phyloP scores from a whole-genome alignment of 2,113 vertebrate genomes.

The Triplophysa dalaica region DNA sequence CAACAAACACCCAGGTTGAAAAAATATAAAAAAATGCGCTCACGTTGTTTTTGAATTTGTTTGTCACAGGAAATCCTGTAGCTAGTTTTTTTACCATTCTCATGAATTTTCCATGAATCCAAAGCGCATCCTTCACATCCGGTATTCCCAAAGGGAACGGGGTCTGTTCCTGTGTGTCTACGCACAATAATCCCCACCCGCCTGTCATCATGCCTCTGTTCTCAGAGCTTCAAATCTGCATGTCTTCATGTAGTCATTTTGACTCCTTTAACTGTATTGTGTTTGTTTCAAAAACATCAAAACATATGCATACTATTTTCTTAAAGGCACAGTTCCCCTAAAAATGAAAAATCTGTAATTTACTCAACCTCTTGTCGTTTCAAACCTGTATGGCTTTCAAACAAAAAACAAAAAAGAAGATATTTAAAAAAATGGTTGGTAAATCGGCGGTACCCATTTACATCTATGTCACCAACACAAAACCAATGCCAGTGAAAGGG shows the following conservation, averaged over 20 bases:
- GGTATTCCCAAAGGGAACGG: constrained; percentile 31
- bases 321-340: background rate
- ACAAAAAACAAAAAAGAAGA: too few relatives aligned
- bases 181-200: constrained; percentile 51
- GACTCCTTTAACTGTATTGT: background rate
- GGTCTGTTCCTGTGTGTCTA: constrained; percentile 45
- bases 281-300: background rate
- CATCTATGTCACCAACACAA: too few relatives aligned
- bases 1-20: constrained; percentile 44
- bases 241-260: constrained; percentile 40
- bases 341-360: too few relatives aligned
- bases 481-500: too few relatives aligned
- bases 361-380: too few relatives aligned
- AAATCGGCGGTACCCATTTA: too few relatives aligned
- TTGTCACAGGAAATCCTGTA: constrained; percentile 12
- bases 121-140: constrained; percentile 14
- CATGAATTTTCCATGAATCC: constrained; percentile 53
- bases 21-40: background rate
- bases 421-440: too few relatives aligned
- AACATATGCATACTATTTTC: background rate
- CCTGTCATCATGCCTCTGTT: constrained; percentile 39
- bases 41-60: background rate
- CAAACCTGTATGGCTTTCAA: too few relatives aligned
- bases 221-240: constrained; percentile 45
- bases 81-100: constrained; percentile 30